phyloP scores from a whole-genome alignment of 2,888 invertebrate genomes.

The Microplitis deprimator region DNA sequence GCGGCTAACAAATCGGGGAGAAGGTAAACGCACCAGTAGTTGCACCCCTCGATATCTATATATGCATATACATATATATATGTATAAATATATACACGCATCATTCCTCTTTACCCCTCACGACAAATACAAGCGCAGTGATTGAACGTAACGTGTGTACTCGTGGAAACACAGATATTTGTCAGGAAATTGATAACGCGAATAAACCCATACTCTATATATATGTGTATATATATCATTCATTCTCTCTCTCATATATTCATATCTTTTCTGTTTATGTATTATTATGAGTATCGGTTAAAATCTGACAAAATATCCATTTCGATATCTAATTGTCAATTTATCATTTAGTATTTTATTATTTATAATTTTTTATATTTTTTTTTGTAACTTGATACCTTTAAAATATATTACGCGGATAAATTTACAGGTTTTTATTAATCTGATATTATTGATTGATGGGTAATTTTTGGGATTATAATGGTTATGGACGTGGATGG shows the following conservation, averaged over 20 bases:
- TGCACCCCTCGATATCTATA: constrained; percentile 11
- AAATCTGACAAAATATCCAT: constrained; percentile 20
- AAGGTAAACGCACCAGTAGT: constrained; percentile 23
- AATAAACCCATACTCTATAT: constrained; percentile 58
- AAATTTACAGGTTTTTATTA: too few species aligned
- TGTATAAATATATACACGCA: constrained; percentile 30
- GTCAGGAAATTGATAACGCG: constrained; percentile 70
- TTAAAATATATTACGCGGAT: too few species aligned
- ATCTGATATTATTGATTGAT: too few species aligned
- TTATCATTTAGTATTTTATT: constrained; percentile 18
- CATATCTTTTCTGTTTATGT: constrained; percentile 14
- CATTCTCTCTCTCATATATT: constrained; percentile 1
- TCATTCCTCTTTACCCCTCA: constrained; percentile 31
- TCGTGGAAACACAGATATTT: constrained; percentile 67
- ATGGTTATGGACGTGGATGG: too few species aligned
- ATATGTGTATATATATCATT: not conserved
- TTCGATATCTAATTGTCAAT: constrained; percentile 22
- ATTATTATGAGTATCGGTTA: constrained; percentile 3
- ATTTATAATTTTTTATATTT: constrained; percentile 19
- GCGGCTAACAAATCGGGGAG: constrained; percentile 41
- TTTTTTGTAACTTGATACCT: constrained; percentile 4
- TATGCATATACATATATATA: constrained; percentile 14
- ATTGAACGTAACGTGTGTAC: constrained; percentile 39
- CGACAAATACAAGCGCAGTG: constrained; percentile 42
- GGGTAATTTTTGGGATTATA: too few species aligned